phyloP scores from a whole-genome alignment of 2,888 invertebrate species.

The Isotomurus palustris region DNA sequence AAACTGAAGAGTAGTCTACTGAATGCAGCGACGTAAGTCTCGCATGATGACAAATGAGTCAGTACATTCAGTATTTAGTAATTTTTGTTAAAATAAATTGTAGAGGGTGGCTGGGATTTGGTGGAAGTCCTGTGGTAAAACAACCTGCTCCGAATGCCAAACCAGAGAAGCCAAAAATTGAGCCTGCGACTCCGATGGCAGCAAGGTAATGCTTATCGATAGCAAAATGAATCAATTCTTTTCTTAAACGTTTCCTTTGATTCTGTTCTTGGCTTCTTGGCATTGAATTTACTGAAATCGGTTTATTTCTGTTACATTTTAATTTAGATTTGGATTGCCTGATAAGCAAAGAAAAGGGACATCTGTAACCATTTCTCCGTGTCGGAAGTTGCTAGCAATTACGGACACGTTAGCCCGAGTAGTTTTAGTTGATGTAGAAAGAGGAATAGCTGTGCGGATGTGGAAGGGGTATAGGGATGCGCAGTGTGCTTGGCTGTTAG shows the following conservation, averaged over 20 bases:
- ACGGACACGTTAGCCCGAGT: constrained; percentile 85
- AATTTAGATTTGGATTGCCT: constrained; percentile 66
- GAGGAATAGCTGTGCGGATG: constrained; percentile 73
- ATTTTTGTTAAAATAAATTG: constrained; percentile 15
- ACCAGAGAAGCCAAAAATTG: constrained; percentile 52
- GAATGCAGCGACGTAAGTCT: constrained; percentile 51
- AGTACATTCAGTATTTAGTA: no score
- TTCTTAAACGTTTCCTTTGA: no score
- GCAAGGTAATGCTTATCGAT: constrained; percentile 56
- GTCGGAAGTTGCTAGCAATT: constrained; percentile 71
- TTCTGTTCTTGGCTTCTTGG: no score
- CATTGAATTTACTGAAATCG: no score
- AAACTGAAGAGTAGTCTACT: constrained; percentile 64
- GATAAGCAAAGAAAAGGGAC: constrained; percentile 73
- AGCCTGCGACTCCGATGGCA: constrained; percentile 67
- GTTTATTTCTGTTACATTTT: no score
- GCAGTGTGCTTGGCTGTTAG: constrained; percentile 88
- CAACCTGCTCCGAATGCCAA: constrained; percentile 47
- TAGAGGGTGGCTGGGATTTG: constrained; percentile 53
- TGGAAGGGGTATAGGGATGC: constrained; percentile 97
- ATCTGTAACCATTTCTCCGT: constrained; percentile 71
- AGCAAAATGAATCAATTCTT: no score
- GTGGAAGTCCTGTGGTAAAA: constrained; percentile 48
- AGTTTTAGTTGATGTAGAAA: constrained; percentile 73
- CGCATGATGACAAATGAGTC: not conserved